Conservation (phyloP, 2,888 invertebrate species). For the Carterocephalus palaemon region DNA sequence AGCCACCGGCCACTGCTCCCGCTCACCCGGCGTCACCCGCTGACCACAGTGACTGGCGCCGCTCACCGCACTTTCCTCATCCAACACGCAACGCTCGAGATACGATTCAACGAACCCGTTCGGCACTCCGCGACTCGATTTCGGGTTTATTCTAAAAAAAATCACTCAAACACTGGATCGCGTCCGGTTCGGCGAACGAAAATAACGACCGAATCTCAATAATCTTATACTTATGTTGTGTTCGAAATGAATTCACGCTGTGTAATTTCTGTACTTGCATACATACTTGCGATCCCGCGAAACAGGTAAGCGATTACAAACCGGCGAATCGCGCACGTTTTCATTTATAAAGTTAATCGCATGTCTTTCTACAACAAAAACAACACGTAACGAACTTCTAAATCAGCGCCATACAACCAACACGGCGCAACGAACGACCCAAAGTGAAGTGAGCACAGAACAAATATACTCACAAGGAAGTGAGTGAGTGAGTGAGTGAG, state of each 20-base stretch:
- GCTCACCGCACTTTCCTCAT: conserved; percentile 21
- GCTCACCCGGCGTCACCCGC: conserved; percentile 22
- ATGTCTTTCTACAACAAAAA: neutral
- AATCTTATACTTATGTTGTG: conserved; percentile 25
- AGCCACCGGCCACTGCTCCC: conserved; percentile 6
- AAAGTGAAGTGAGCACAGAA: too few relatives aligned
- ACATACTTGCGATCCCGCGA: neutral
- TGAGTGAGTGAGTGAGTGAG: too few relatives aligned
- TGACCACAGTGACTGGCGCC: conserved; percentile 7
- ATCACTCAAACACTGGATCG: conserved; percentile 19
- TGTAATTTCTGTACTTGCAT: conserved; percentile 4
- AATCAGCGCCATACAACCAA: neutral
- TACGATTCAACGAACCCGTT: conserved; percentile 10
- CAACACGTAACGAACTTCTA: too few relatives aligned
- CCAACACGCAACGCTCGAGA: conserved; percentile 19
- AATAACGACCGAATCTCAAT: conserved; percentile 34
- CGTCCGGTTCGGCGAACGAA: conserved; percentile 32
- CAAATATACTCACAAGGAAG: too few relatives aligned
- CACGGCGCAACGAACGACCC: neutral
- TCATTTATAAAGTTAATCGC: conserved; percentile 14
- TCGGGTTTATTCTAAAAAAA: too few relatives aligned
- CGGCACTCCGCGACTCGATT: too few relatives aligned
- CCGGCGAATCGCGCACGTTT: conserved; percentile 9
- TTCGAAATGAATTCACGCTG: neutral
- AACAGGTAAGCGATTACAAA: conserved; percentile 10